Base-by-base conservation (phyloP, 1,140 invertebrate genomes). In the Meteorus sp. region DNA sequence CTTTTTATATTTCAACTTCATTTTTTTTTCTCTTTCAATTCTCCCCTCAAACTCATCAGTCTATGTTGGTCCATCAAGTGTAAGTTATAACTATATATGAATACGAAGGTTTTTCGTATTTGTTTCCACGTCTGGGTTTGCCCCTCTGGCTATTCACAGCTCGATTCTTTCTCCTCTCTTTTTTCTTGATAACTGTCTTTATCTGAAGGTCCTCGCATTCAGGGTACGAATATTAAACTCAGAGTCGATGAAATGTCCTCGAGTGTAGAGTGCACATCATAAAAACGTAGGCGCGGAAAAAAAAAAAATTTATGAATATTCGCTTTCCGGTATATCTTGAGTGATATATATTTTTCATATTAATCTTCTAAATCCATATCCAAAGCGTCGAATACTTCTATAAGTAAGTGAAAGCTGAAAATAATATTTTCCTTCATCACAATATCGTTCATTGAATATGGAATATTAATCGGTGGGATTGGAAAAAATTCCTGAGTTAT, bases 161-260 rank as follows among this genome's bases (percentile, higher is more conserved):
- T 3, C 6, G 2, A 8, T 31, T 33, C 15, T 51, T 17, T 35
- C 31, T 35, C 50, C 8, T 37, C 31, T 37, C 15, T 1, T 15
- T 13, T 50, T 50, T 50, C 25, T 33, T 35, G 3, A 19, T 52
- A 33, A 44, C 33, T 11, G 13, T 43, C 41, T 44, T 39, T 55
- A 55, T 44, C 19, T 44, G 25, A 29, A 29, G n/a, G 17, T 17
- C 19, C 22, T 54, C 11, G 11, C 33, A 22, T 31, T 29, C 35
- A 13, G 19, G 52, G 23, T 22, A 44, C 52, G 52, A 55, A 55
- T 55, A 43, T 54, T 41, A 54, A 54, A 54, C 22, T 54, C 22
- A n/a, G 3, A 39, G 35, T 17, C 31, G 51, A 54, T 41, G 35
- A 41, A 13, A 54, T 22, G 33, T 41, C 31, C 35, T 43, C n/a